Evolutionary conservation across 2,113 vertebrate genomes (phyloP).

Genomic region (Psilopsiagon aymara): DNA sequence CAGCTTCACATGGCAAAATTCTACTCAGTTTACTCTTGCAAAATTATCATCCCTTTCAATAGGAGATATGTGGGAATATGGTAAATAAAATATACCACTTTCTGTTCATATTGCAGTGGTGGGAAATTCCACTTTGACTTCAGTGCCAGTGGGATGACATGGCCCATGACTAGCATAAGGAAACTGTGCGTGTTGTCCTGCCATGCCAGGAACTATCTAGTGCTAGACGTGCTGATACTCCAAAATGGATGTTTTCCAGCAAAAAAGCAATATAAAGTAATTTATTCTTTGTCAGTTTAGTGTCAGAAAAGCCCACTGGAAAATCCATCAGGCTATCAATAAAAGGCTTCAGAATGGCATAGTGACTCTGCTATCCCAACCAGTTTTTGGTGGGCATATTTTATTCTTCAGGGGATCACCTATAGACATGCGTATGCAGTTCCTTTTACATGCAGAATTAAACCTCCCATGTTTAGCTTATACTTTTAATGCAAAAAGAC

Average conservation of each 20-base stretch:
- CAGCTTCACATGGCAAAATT: neutral
- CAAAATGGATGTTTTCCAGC: neutral
- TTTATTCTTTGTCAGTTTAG: neutral
- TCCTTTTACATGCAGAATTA: neutral
- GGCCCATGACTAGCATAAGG: neutral
- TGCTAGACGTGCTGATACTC: neutral
- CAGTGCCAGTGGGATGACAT: neutral
- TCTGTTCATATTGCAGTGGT: neutral
- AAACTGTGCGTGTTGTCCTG: rapidly evolving
- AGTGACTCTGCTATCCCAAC: neutral
- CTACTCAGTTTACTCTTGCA: neutral
- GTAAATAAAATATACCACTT: neutral
- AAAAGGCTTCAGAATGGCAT: neutral
- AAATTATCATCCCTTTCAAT: neutral
- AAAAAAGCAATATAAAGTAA: neutral
- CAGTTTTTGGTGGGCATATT: rapidly evolving
- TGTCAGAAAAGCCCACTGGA: neutral
- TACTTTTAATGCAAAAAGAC: neutral
- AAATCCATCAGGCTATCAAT: rapidly evolving
- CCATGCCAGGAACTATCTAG: neutral
- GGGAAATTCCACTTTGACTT: neutral
- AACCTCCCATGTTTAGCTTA: neutral
- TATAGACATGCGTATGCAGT: rapidly evolving
- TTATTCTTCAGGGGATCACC: neutral
- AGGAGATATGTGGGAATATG: neutral